Conservation (phyloP, 2,797 vertebrate species). For the Macropodus opercularis region DNA sequence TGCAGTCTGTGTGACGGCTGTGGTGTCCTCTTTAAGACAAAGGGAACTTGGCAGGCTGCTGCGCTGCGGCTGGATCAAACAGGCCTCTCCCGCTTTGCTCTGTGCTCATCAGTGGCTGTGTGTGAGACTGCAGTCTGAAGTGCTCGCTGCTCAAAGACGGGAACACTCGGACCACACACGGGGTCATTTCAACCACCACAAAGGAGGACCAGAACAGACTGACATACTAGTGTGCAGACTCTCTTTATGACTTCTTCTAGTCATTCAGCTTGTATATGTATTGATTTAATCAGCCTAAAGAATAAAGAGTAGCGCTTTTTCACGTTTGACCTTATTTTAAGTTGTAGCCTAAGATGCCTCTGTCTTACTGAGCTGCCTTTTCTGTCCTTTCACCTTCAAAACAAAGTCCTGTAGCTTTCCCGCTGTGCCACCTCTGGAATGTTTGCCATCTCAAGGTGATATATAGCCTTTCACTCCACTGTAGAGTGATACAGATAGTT, state of each 20-base stretch:
- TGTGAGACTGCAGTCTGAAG: conserved; percentile 70
- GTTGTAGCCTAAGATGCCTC: conserved; percentile 14
- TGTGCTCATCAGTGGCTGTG: conserved; percentile 62
- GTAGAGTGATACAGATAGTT: conserved; percentile 45
- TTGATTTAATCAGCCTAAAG: conserved; percentile 14
- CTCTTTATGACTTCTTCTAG: conserved; percentile 43
- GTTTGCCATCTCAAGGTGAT: conserved; percentile 73
- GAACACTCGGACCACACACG: conserved; percentile 78
- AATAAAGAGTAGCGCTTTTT: conserved; percentile 15
- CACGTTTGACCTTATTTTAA: conserved; percentile 10
- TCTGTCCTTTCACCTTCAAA: conserved; percentile 35
- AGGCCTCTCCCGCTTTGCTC: conserved; percentile 66
- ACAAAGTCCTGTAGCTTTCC: conserved; percentile 61
- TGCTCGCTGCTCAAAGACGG: conserved; percentile 67
- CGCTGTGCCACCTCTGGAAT: conserved; percentile 69
- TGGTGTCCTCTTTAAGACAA: conserved; percentile 79
- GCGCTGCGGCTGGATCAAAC: conserved; percentile 78
- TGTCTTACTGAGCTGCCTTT: conserved; percentile 9
- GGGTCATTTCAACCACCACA: conserved; percentile 65
- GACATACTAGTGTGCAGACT: conserved; percentile 51
- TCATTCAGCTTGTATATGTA: conserved; percentile 25
- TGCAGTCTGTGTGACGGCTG: conserved; percentile 75
- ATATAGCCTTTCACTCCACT: conserved; percentile 73
- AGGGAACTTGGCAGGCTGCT: conserved; percentile 80
- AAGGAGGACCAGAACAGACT: conserved; percentile 51